A percentile compares a stretch with the other conserved stretches of the same genome.
phyloP scores from a whole-genome alignment of 2,113 vertebrate species.

The Mola mola region DNA sequence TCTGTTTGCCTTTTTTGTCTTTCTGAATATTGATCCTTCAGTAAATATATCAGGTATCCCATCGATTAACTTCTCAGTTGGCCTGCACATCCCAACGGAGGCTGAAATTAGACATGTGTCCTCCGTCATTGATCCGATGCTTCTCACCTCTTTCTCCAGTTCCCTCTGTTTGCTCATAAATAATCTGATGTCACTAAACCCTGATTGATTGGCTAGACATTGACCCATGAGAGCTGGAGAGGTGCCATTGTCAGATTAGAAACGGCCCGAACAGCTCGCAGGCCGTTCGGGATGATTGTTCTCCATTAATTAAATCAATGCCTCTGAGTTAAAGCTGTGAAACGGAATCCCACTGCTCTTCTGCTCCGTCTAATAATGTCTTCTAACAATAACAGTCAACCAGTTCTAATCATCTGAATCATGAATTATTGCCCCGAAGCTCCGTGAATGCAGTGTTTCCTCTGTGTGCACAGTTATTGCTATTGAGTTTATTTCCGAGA shows the following conservation, averaged over 20 bases:
- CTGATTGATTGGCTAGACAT: conserved; percentile 22
- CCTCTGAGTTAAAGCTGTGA: conserved; percentile 1
- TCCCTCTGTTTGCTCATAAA: background rate
- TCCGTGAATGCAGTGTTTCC: too few relatives aligned
- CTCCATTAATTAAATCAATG: conserved; percentile 35
- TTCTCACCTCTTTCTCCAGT: background rate
- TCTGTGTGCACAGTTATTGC: too few relatives aligned
- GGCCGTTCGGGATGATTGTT: conserved; percentile 15
- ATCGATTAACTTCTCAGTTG: conserved; percentile 9
- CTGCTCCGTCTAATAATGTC: too few relatives aligned
- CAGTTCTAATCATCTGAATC: too few relatives aligned
- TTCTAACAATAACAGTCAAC: too few relatives aligned
- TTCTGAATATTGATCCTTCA: background rate
- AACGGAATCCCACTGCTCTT: too few relatives aligned
- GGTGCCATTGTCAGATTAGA: conserved; percentile 3
- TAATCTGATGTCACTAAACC: conserved; percentile 12
- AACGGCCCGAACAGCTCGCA: conserved; percentile 5
- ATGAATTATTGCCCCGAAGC: too few relatives aligned
- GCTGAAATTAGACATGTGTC: conserved; percentile 15
- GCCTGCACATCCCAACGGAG: background rate
- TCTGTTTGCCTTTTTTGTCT: background rate
- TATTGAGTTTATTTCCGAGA: too few relatives aligned
- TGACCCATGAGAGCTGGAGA: background rate
- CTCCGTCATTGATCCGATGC: conserved; percentile 1
- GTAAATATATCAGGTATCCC: background rate